Evolutionary conservation across 1,140 invertebrate genomes (phyloP), one percentile per base, ranked within the genome.

Genomic region (Microplitis mediator): DNA sequence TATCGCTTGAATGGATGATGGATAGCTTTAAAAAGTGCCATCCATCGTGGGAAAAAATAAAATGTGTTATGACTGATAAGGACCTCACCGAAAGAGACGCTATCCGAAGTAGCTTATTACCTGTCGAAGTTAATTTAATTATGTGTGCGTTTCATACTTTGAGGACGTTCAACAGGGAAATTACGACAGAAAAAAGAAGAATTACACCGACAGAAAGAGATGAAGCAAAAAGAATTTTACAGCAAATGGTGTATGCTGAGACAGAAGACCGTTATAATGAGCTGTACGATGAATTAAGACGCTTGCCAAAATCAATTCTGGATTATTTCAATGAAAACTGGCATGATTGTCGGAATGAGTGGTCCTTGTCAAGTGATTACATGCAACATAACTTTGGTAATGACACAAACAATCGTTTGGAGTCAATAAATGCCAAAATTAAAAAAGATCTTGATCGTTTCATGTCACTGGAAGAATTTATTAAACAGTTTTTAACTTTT

Each of bases 11-110:
- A 23, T 74, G 73, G 73, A 34, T 70, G 4, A 32, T 74, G 60
- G n/a, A 65, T 34, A 39, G 51, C 58, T 74, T 74, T 35, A 74
- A 74, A 39, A 50, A 51, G 36, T 60, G 23, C 31, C 67, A 74
- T 45, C 58, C 66, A 0, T 32, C 67, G 1, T 65, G 56, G 62
- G 34, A 6, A 16, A 45, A 54, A 3, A 70, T 74, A 3, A 74
- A 65, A 56, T 45, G n/a, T 14, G 36, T 74, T 11, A 74, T 74
- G 73, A 54, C 73, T 0, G 73, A 74, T 51, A 74, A 74, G 31
- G 68, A 74, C 64, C 56, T 71, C 32, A 23, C 65, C 3, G 73
- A 65, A 50, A 34, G 64, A 66, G 63, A 58, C 14, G 35, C 64
- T 5, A 66, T 74, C 2, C 69, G 64, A 32, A 9, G 36, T 2